Conservation (phyloP, 23 tunicate species). For the Diplosoma virens region DNA sequence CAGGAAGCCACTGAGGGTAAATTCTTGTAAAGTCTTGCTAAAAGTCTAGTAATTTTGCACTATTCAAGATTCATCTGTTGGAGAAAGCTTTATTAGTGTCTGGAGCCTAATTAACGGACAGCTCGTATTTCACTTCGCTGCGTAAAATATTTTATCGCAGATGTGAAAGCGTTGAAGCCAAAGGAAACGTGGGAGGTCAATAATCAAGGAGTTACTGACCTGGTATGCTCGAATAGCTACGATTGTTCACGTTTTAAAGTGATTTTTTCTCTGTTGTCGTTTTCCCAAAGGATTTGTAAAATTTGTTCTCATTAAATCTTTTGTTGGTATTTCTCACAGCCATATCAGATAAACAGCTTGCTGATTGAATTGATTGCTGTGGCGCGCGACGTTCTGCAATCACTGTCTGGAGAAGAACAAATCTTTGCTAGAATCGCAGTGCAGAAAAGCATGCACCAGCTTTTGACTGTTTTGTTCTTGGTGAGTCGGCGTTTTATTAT, state of each 20-base stretch:
- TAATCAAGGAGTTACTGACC: slow-evolving; percentile 50
- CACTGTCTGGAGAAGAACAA: slow-evolving; percentile 64
- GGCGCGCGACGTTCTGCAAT: slow-evolving; percentile 51
- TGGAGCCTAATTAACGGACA: no score
- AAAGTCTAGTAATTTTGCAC: no score
- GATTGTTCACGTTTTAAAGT: no score
- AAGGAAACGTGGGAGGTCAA: slow-evolving; percentile 68
- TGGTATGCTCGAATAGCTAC: slow-evolving; percentile 22
- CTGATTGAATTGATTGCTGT: slow-evolving; percentile 36
- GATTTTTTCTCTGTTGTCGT: no score
- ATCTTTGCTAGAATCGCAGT: slow-evolving; percentile 68
- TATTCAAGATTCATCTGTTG: no score
- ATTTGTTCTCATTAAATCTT: background rate
- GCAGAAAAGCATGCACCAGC: slow-evolving; percentile 55
- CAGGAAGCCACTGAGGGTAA: slow-evolving; percentile 74
- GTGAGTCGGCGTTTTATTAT: no score
- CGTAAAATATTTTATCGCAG: no score
- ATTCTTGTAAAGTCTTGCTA: no score
- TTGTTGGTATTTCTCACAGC: slow-evolving; percentile 23
- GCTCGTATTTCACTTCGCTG: no score
- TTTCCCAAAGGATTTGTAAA: background rate
- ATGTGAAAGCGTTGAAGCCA: slow-evolving; percentile 17
- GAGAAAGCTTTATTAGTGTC: no score
- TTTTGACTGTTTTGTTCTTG: slow-evolving; percentile 45
- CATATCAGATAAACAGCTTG: slow-evolving; percentile 40